phyloP scores from a whole-genome alignment of 2,888 invertebrate genomes.

The Chrysolina oricalcia region DNA sequence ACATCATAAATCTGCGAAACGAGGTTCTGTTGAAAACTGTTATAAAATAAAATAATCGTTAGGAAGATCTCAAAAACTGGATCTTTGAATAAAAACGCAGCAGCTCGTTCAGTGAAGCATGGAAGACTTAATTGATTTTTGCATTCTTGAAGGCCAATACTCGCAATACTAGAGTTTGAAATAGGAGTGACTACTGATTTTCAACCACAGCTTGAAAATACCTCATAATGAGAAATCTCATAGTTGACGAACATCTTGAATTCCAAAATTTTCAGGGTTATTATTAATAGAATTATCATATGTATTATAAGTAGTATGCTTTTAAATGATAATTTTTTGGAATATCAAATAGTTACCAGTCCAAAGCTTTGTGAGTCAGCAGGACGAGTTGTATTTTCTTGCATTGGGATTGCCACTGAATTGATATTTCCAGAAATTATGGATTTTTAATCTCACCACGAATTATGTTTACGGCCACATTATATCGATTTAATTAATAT shows the following conservation, averaged over 20 bases:
- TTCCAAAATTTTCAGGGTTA: background rate
- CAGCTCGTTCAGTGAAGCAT: constrained; percentile 11
- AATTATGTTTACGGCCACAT: too few species aligned
- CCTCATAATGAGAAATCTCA: background rate
- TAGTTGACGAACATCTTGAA: background rate
- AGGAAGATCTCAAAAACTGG: constrained; percentile 21
- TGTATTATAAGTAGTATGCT: too few species aligned
- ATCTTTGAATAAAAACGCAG: constrained; percentile 8
- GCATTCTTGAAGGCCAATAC: constrained; percentile 6
- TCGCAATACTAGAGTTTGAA: background rate
- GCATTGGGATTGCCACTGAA: too few species aligned
- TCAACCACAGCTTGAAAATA: background rate
- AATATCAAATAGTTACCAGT: too few species aligned
- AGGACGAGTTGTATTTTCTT: too few species aligned
- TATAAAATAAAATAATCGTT: constrained; percentile 5
- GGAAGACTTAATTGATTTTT: constrained; percentile 7
- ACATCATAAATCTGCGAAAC: constrained; percentile 11
- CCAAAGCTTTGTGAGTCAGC: too few species aligned
- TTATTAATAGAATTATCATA: background rate
- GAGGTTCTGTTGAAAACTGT: constrained; percentile 11
- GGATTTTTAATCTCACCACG: too few species aligned
- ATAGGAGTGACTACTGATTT: background rate
- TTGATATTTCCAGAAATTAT: too few species aligned
- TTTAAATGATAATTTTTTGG: too few species aligned
- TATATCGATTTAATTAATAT: too few species aligned